Evolutionary conservation across 2,113 vertebrate genomes (phyloP).

Genomic region (Climacteris rufus): DNA sequence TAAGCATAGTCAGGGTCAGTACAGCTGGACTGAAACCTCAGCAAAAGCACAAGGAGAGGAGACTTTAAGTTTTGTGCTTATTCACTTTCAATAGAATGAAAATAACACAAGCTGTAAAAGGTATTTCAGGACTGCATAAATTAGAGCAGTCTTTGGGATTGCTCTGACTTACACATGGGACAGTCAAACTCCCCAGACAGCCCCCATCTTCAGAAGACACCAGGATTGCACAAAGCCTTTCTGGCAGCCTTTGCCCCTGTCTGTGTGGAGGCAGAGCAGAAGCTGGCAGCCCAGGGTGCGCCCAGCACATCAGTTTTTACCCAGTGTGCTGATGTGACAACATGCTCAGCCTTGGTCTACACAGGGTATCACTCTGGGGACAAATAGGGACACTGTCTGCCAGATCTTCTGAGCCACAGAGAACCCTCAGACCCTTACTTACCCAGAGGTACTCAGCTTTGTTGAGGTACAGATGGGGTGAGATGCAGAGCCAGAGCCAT

Average conservation of each 20-base stretch:
- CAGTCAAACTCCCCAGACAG: background rate
- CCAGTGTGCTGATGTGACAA: background rate
- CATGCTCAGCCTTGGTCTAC: background rate
- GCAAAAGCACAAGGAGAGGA: background rate
- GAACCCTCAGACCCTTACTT: background rate
- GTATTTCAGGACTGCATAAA: background rate
- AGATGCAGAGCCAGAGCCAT: background rate
- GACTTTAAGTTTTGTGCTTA: background rate
- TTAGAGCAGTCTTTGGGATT: background rate
- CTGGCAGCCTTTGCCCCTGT: background rate
- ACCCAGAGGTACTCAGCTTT: background rate
- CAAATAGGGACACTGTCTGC: background rate
- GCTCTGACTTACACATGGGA: background rate
- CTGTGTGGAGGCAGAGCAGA: background rate
- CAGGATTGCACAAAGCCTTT: background rate
- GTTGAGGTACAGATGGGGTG: background rate
- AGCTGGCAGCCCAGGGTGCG: background rate
- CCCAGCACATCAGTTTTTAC: background rate
- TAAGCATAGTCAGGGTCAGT: background rate
- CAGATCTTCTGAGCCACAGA: background rate
- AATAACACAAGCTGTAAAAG: background rate
- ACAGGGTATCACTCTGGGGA: background rate
- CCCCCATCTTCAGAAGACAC: background rate
- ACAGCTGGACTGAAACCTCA: slow-evolving; percentile 2
- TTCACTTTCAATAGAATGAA: background rate